These are phyloP conservation scores for Carassius auratus DNA, from an alignment of 2,113 vertebrate genomes.

Conservation along the genomic window DNA sequence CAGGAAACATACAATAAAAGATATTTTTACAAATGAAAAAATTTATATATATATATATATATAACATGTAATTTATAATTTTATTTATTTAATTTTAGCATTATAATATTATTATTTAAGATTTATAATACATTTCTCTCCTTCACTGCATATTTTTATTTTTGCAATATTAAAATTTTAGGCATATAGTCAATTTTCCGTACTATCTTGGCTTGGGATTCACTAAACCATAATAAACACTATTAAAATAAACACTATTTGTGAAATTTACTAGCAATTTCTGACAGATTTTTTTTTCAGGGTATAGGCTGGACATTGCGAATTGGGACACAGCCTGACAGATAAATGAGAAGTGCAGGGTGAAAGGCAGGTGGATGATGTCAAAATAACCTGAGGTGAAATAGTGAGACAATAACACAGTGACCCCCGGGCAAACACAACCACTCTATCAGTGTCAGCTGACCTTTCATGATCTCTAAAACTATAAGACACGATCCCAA, in stretches of 20 bases:
- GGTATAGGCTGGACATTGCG: neutral
- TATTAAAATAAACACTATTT: too few species aligned
- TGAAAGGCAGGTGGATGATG: neutral
- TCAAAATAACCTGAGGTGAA: neutral
- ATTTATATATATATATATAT: too few species aligned
- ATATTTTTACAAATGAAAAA: too few species aligned
- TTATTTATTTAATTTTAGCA: too few species aligned
- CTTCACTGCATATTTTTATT: too few species aligned
- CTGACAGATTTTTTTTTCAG: too few species aligned
- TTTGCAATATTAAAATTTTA: neutral
- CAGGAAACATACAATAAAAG: too few species aligned
- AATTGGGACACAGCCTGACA: neutral
- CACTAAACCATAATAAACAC: neutral
- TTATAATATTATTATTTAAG: too few species aligned
- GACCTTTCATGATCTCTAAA: slow-evolving; percentile 22
- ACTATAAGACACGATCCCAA: slow-evolving; percentile 1
- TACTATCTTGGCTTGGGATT: neutral
- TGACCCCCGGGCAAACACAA: neutral
- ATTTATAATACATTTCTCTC: too few species aligned
- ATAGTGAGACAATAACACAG: neutral
- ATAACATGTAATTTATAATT: too few species aligned
- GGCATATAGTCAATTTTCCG: too few species aligned
- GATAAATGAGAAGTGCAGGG: neutral
- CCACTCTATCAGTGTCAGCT: slow-evolving; percentile 17
- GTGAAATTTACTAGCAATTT: too few species aligned